These are phyloP conservation scores for Drosophila picticornis DNA, from an alignment of 2,888 invertebrate genomes.

Conservation along the genomic window DNA sequence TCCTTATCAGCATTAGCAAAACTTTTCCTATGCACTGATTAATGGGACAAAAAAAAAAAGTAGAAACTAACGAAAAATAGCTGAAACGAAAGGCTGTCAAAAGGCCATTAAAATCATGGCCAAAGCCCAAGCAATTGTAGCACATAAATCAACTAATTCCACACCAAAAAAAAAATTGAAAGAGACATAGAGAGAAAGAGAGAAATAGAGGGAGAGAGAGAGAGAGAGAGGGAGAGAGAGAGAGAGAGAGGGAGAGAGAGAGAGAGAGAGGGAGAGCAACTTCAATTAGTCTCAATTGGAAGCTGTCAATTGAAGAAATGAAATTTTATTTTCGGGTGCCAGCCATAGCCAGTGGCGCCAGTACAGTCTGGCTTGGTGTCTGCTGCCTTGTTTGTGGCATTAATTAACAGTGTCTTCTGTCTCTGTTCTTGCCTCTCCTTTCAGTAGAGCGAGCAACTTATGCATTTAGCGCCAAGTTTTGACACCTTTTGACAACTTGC, in stretches of 20 bases:
- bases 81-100: slow-evolving; percentile 20
- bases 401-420: slow-evolving; percentile 57
- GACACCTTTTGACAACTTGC: slow-evolving; percentile 4
- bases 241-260: neutral
- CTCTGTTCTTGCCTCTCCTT: slow-evolving; percentile 12
- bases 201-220: neutral
- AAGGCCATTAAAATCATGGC: slow-evolving; percentile 67
- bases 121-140: slow-evolving; percentile 64
- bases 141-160: slow-evolving; percentile 81
- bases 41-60: slow-evolving; percentile 22
- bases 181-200: neutral
- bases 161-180: slow-evolving; percentile 14
- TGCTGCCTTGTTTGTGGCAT: slow-evolving; percentile 58
- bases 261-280: slow-evolving; percentile 44
- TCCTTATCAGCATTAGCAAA: slow-evolving; percentile 43
- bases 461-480: slow-evolving; percentile 54
- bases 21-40: slow-evolving; percentile 64
- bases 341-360: slow-evolving; percentile 30
- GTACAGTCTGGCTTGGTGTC: slow-evolving; percentile 34
- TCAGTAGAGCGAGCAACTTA: slow-evolving; percentile 19
- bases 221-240: slow-evolving; percentile 19
- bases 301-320: slow-evolving; percentile 72
- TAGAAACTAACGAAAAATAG: neutral
- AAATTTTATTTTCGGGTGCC: slow-evolving; percentile 31
- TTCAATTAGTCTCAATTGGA: slow-evolving; percentile 83